These are phyloP conservation scores for Drosophila kohkoa DNA, from an alignment of 1,140 invertebrate species.

Conservation along the genomic window DNA sequence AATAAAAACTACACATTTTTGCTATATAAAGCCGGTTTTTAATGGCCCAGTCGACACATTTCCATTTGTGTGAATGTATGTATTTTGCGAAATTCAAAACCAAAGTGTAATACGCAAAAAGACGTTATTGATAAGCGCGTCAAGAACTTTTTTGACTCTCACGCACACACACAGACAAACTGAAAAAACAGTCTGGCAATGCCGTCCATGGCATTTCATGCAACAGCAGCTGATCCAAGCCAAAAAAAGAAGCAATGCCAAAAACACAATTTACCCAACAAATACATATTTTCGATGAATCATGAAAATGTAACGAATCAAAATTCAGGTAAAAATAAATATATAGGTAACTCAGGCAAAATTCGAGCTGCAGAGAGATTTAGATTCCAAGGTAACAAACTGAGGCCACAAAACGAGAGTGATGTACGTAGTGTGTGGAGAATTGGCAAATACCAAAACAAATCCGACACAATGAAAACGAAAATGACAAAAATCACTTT, in stretches of 20 bases:
- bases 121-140: constrained; percentile 62
- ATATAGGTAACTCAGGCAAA: constrained; percentile 51
- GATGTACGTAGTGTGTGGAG: constrained; percentile 43
- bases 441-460: constrained; percentile 46
- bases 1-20: constrained; percentile 21
- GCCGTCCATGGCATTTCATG: constrained; percentile 37
- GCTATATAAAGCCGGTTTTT: constrained; percentile 50
- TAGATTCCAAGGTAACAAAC: constrained; percentile 23
- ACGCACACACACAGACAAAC: constrained; percentile 3
- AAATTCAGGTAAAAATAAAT: constrained; percentile 32
- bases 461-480: constrained; percentile 17
- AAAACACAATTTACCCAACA: constrained; percentile 40
- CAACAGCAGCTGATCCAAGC: constrained; percentile 59
- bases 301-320: constrained; percentile 38
- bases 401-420: constrained; percentile 67
- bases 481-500: constrained; percentile 31
- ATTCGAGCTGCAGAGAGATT: background rate
- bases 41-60: constrained; percentile 26
- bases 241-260: constrained; percentile 14
- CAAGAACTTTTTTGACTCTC: constrained; percentile 34
- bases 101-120: constrained; percentile 54
- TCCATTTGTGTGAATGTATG: constrained; percentile 21
- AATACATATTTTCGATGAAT: constrained; percentile 35
- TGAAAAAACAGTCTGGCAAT: constrained; percentile 62
- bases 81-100: constrained; percentile 41